Percentiles rank a stretch among this genome's conserved stretches.
These are phyloP conservation scores for Parazoanthus swiftii DNA, from an alignment of 92 coral and sea anemone species.

Conservation along the genomic window DNA sequence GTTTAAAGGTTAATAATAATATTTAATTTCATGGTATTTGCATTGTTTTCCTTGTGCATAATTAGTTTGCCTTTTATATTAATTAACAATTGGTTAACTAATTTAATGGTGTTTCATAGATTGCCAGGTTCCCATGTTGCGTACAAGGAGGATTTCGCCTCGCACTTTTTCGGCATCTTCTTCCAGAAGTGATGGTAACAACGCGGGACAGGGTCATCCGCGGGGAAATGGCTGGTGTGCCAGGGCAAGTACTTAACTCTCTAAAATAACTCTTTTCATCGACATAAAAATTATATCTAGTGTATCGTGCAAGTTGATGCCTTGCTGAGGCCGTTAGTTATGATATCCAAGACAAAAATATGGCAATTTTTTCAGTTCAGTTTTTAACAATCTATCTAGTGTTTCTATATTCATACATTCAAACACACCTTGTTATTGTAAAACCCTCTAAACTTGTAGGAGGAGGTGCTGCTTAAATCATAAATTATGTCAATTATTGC, in stretches of 20 bases:
- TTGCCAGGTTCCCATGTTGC: slow-evolving; percentile 23
- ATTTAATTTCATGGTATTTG: not conserved
- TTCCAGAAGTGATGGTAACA: not conserved
- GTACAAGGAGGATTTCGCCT: not conserved
- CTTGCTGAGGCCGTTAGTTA: no score
- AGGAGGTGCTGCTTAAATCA: no score
- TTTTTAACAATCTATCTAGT: no score
- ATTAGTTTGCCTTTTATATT: not conserved
- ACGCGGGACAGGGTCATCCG: not conserved
- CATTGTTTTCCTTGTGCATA: not conserved
- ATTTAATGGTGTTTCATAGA: not conserved
- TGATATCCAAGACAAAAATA: no score
- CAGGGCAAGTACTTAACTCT: not conserved
- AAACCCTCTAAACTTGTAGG: no score
- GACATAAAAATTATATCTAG: no score
- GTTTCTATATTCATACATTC: no score
- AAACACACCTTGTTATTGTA: no score
- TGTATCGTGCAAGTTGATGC: no score
- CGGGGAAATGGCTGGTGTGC: slow-evolving; percentile 31
- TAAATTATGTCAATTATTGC: no score
- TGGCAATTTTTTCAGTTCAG: no score
- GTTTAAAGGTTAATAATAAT: no score
- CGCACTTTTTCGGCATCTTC: slow-evolving; percentile 30
- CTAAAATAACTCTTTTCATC: not conserved
- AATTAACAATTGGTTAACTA: not conserved